Evolutionary conservation across 2,113 vertebrate species (phyloP), one percentile per base, ranked within the genome.

Genomic region (Prunella fulvescens): DNA sequence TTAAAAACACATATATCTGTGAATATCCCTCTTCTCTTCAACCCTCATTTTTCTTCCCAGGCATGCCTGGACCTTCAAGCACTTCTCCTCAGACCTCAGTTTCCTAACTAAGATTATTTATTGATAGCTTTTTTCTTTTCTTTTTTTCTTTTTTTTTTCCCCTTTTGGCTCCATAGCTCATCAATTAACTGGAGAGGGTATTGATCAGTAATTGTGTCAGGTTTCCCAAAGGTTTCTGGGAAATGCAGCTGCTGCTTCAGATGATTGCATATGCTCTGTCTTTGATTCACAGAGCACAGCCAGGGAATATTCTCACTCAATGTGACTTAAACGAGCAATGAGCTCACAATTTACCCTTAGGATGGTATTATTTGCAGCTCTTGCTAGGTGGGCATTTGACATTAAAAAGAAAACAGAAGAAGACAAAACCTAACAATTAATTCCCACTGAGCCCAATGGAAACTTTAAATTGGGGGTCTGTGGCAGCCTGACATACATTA

Each of bases 171-270:
- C 74, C 69, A 53, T 79, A 82, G 93, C 90, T 94, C 94, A 97
- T 97, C 96, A 97, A 85, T 97, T 97, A 97, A 88, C 91, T 96
- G 88, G 88, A 96, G 87, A 96, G 60, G 71, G 56, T 97, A 97
- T 97, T 96, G 97, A 97, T 97, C 44, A 29, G 95, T 81, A 95
- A 97, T 96, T 95, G 95, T 97, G 95, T 94, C 93, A 93, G 85
- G 82, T 93, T 96, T 94, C 92, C 91, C 87, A 83, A 57, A 92
- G 94, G 73, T 89, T 95, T 92, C 94, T 95, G 95, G 95, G 94
- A 96, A 96, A 95, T 65, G 82, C 25, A 9, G 81, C 90, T 31
- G 93, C 93, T 87, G 80, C 66, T 96, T 95, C 93, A 78, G 69
- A 89, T 86, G 93, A 96, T 92, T 90, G 94, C 85, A 89, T 81